Base-by-base conservation (phyloP, 2,113 vertebrate genomes). In the Caranx melampygus region DNA sequence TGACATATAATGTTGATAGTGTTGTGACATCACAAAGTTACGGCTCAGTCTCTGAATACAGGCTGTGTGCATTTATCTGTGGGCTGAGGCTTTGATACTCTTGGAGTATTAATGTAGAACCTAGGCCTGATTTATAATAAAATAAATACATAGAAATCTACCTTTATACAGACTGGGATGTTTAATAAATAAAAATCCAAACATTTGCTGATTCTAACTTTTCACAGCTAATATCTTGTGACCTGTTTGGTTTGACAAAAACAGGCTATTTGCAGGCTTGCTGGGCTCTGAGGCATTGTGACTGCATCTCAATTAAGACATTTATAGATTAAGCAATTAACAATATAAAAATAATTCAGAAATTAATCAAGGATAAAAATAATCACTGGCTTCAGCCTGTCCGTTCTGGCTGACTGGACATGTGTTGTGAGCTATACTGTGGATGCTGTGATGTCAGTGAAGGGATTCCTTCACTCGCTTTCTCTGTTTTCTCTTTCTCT, bases 381-480 rank as follows among this genome's bases (percentile, higher is more conserved):
- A 45, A 49, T 21, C 6, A 1, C 13, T 37, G 5, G 47, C 35
- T 34, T 47, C 14, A 42, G 33, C 2, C 11, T 44, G 34, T 52
- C 40, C 7, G 18, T 67, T 72, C 44, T 47, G n/a, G 20, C 49
- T n/a, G 21, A 1, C 2, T 59, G 77, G 49, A 59, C 10, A 6
- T n/a, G 37, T 76, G 60, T 40, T 14, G 13, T 63, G 70, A 77
- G 49, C 70, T 52, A 61, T 54, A 67, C 70, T 52, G 57, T 54
- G 64, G 60, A 31, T 79, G 64, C 67, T 59, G 73, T 89, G 83
- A 84, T 74, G 73, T 83, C 79, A 83, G 42, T 51, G 20, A 72
- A 82, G 78, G 67, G 85, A 83, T 89, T 89, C 82, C 86, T 80
- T 31, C 60, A 52, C 31, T 57, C 42, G 45, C 52, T 62, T n/a